Conservation (phyloP, 2,797 vertebrate genomes). For the Lutjanus campechanus region DNA sequence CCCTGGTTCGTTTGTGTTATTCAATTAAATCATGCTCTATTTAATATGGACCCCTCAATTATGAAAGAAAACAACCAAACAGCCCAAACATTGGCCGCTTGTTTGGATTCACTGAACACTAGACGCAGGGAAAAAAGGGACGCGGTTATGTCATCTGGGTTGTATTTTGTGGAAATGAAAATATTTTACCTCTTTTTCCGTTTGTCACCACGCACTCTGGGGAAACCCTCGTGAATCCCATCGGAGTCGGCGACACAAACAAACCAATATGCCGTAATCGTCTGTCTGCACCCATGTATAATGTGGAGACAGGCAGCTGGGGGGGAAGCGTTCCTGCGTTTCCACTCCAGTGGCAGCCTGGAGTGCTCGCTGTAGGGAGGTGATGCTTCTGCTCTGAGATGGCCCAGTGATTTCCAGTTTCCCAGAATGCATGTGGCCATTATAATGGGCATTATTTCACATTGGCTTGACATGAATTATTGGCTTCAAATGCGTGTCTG, state of each 20-base stretch:
- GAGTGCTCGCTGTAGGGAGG: slow-evolving; percentile 25
- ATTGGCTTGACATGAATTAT: slow-evolving; percentile 44
- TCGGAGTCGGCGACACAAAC: slow-evolving; percentile 44
- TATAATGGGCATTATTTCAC: slow-evolving; percentile 42
- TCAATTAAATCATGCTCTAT: slow-evolving; percentile 63
- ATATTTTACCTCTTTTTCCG: slow-evolving; percentile 9
- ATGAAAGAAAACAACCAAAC: slow-evolving; percentile 34
- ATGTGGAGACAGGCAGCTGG: slow-evolving; percentile 42
- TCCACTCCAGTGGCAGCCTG: slow-evolving; percentile 51
- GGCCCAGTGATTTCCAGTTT: slow-evolving; percentile 59
- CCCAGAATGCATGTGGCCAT: slow-evolving; percentile 36
- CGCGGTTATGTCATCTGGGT: slow-evolving; percentile 10
- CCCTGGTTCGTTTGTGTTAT: slow-evolving; percentile 44
- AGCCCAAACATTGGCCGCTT: slow-evolving; percentile 20
- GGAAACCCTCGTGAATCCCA: slow-evolving; percentile 19
- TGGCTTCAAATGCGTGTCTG: slow-evolving; percentile 34
- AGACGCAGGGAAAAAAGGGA: background rate
- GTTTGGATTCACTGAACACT: slow-evolving; percentile 4
- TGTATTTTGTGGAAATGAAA: slow-evolving; percentile 11
- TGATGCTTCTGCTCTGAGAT: slow-evolving; percentile 39
- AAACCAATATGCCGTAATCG: slow-evolving; percentile 51
- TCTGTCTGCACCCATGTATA: slow-evolving; percentile 54
- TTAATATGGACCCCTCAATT: slow-evolving; percentile 51
- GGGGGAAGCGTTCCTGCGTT: slow-evolving; percentile 25
- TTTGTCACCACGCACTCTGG: background rate